Base-by-base conservation (phyloP, 2,888 invertebrate species). In the Drosophila subquinaria region DNA sequence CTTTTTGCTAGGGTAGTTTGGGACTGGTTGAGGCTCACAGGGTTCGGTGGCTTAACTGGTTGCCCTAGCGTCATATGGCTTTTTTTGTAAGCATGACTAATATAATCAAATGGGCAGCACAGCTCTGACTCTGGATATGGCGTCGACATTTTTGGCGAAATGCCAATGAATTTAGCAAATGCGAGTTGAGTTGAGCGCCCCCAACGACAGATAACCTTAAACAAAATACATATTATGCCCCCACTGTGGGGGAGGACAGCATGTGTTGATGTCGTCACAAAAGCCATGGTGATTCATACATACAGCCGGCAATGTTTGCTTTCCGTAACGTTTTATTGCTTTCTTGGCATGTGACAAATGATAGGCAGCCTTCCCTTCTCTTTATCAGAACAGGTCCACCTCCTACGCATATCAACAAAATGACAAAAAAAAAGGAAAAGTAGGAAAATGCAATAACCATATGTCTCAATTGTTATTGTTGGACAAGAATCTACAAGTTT, bases 1-100 rank as follows among this genome's bases (percentile, higher is more conserved):
- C 65, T 48, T 52, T 62, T 52, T 64, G 61, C 27, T 52, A 35
- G 67, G 64, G 60, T 45, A 36, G 33, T 23, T 63, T 27, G 15
- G 53, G 38, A 8, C 10, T 38, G 20, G 17, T 55, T 20, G 20
- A 17, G 60, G 23, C 9, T 50, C n/a, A 33, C 23, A 56, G 47
- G 40, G 40, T 51, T 60, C 42, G 43, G 40, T 51, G 38, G 45
- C 23, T 56, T 43, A 70, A 71, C 65, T 60, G 64, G 56, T 62
- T 65, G 57, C 55, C 67, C 53, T 40, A 74, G 80, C 87, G 90
- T 89, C 85, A 89, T 90, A 82, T 76, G 75, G 80, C 83, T 89
- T 89, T 90, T 89, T 89, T 77, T 81, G 77, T 79, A 76, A 83
- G 83, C 88, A 89, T 89, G 88, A 89, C 88, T 89, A 89, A 89